These are phyloP conservation scores for Axis porcinus DNA, from an alignment of 2,113 vertebrate species.

Conservation along the genomic window DNA sequence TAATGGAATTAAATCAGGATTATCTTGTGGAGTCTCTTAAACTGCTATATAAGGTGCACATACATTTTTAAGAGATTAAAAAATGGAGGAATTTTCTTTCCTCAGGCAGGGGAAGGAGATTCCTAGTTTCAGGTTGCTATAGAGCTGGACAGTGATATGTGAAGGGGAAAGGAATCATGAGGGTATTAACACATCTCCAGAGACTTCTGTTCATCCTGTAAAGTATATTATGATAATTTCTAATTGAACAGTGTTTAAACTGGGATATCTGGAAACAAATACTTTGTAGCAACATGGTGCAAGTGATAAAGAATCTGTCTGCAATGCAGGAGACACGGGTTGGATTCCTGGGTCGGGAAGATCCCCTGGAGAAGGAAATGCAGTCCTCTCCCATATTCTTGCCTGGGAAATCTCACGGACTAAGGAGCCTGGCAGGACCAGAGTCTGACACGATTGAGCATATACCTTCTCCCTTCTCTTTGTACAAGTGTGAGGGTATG, in stretches of 20 bases:
- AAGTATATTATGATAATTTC: background rate
- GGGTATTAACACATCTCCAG: background rate
- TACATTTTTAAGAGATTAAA: background rate
- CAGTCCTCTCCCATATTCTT: background rate
- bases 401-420: background rate
- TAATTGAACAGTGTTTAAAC: background rate
- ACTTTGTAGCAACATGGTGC: background rate
- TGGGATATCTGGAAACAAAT: background rate
- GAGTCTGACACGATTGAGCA: background rate
- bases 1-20: background rate
- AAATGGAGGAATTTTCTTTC: background rate
- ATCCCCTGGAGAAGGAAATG: background rate
- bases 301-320: background rate
- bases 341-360: accelerated
- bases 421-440: background rate
- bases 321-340: background rate
- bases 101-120: background rate
- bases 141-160: background rate
- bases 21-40: background rate
- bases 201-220: background rate
- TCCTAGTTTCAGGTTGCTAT: background rate
- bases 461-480: background rate
- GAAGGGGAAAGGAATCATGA: background rate
- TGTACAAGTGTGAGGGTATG: background rate
- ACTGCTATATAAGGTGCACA: background rate